Conservation (phyloP, 2,888 invertebrate species). For the Lasius platythorax region DNA sequence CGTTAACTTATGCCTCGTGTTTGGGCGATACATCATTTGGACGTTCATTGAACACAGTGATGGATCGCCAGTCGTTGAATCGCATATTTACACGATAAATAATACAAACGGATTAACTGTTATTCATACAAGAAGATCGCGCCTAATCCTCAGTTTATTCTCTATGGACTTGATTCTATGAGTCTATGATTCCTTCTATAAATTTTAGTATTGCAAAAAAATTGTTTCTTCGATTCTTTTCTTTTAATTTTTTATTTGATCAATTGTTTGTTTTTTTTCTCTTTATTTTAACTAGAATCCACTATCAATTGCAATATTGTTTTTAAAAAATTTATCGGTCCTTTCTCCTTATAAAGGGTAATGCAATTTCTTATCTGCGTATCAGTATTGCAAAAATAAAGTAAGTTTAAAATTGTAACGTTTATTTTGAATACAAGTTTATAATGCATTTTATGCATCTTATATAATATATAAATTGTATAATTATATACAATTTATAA, state of each 20-base stretch:
- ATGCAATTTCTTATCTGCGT: not conserved
- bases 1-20: slow-evolving; percentile 13
- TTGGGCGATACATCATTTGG: slow-evolving; percentile 40
- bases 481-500: no score
- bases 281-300: not conserved
- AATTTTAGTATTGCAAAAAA: not conserved
- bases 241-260: not conserved
- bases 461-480: no score
- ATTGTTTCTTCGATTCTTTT: not conserved
- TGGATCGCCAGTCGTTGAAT: slow-evolving; percentile 31
- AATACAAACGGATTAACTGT: slow-evolving; percentile 32
- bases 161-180: not conserved
- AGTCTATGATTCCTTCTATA: not conserved
- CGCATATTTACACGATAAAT: slow-evolving; percentile 33
- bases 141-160: not conserved
- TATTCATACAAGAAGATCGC: not conserved
- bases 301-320: not conserved
- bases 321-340: not conserved
- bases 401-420: not conserved
- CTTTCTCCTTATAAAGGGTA: not conserved
- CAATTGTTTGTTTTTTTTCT: not conserved
- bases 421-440: not conserved
- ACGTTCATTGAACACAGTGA: slow-evolving; percentile 45
- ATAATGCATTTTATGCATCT: not conserved
- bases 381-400: not conserved